Conservation (phyloP, 2,797 vertebrate genomes). For the Tiaroga cobitis region DNA sequence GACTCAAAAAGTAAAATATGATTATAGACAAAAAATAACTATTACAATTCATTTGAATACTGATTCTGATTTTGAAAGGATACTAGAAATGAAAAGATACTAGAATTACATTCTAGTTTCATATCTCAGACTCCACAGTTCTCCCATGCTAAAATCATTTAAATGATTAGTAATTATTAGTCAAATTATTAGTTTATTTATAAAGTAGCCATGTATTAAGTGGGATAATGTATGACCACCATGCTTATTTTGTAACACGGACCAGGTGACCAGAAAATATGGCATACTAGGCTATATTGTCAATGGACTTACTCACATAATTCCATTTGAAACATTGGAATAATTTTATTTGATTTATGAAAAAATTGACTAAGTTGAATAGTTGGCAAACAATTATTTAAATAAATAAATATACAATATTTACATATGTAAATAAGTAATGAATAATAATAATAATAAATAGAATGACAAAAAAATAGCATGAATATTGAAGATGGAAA, state of each 20-base stretch:
- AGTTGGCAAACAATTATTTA: neutral
- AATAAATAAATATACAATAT: neutral
- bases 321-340: neutral
- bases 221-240: neutral
- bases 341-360: neutral
- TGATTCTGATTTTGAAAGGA: neutral
- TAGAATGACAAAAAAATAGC: too few relatives aligned
- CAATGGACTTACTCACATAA: neutral
- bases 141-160: too few relatives aligned
- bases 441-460: neutral
- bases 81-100: too few relatives aligned
- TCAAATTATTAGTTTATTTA: neutral
- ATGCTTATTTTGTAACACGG: neutral
- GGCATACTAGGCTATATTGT: neutral
- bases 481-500: neutral
- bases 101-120: neutral
- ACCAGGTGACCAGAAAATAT: neutral
- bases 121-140: neutral
- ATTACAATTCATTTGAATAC: neutral
- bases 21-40: neutral
- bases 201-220: neutral
- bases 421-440: neutral
- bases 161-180: too few relatives aligned
- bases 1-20: neutral
- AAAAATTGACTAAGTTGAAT: neutral